These are phyloP conservation scores for Paedocypris sp. DNA, from an alignment of 2,113 vertebrate species.

Conservation along the genomic window DNA sequence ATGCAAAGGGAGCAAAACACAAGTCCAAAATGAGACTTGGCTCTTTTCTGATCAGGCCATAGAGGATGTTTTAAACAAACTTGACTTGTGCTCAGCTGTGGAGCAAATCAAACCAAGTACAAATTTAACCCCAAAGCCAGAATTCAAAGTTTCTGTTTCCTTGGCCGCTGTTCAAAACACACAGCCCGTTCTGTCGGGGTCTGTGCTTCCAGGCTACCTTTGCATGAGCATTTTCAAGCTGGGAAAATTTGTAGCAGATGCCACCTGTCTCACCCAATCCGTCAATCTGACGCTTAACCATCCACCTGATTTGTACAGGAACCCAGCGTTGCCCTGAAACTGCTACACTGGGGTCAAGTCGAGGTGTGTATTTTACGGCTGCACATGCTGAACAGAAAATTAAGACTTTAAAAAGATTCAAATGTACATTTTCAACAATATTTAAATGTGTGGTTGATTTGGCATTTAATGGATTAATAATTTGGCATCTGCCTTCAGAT, in stretches of 20 bases:
- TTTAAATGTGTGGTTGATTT: too few relatives aligned
- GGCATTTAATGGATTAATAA: too few relatives aligned
- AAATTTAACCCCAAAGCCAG: slow-evolving; percentile 17
- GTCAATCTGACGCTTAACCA: slow-evolving; percentile 18
- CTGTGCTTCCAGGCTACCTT: slow-evolving; percentile 30
- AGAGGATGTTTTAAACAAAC: not conserved
- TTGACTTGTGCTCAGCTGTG: slow-evolving; percentile 25
- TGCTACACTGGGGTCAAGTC: not conserved
- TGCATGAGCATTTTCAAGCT: slow-evolving; percentile 28
- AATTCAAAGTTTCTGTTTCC: slow-evolving; percentile 3
- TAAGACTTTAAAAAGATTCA: too few relatives aligned
- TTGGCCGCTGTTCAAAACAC: slow-evolving; percentile 29
- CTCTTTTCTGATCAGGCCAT: slow-evolving; percentile 5
- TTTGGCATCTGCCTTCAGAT: not conserved
- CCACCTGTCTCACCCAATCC: slow-evolving; percentile 34
- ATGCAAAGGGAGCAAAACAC: not conserved
- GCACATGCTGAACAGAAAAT: slow-evolving; percentile 7
- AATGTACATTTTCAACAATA: too few relatives aligned
- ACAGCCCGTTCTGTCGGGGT: slow-evolving; percentile 26
- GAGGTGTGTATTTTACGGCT: not conserved
- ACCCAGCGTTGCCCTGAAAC: slow-evolving; percentile 11
- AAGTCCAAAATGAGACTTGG: slow-evolving; percentile 14
- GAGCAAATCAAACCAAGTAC: slow-evolving; percentile 1
- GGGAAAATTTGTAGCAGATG: slow-evolving; percentile 41
- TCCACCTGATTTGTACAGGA: slow-evolving; percentile 27